Base-by-base conservation (phyloP, 1,140 invertebrate genomes). In the Megalopta genalis region DNA sequence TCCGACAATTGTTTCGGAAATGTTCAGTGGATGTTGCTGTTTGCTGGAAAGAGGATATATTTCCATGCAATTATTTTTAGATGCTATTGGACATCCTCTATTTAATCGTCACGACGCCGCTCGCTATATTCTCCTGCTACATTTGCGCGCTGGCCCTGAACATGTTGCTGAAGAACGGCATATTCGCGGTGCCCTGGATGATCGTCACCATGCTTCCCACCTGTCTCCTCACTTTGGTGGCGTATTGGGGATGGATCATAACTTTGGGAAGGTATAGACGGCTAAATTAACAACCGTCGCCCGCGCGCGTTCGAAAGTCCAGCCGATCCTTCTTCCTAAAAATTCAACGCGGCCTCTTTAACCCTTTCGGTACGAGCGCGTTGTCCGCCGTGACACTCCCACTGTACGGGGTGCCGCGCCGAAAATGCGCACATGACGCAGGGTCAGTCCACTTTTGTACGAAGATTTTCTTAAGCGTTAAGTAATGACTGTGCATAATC, bases 91-190 rank as follows among this genome's bases (percentile, higher is more conserved):
- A 95, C 75, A 88, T 94, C 60, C 88, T 94, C 4, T 94, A 94
- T 21, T 92, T 94, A 57, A 86, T 93, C 84, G 90, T 94, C 68
- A 94, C 94, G 81, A 94, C 94, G 18, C 94, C 94, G 0, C 86
- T 95, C 27, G 94, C 94, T 4, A 86, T 94, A 39, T 92, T 95
- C 52, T 94, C 94, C 0, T 93, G 93, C 6, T 94, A 94, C 89
- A 87, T 95, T 7, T 94, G 94, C 57, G 92, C 91, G 0, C 87
- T 93, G 9, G 93, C 94, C 0, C 83, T 94, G 10, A 93, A 93
- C 62, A 90, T 93, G 67, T 73, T 92, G 42, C 71, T 90, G 27
- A 88, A 90, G 67, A 91, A 80, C 57, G 84, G 89, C 8, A 81
- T 93, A 49, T 86, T 90, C 66, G 89, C 92, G 60, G 87, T 93